Evolutionary conservation across 2,113 vertebrate genomes (phyloP).

Genomic region (Phainopepla nitens): DNA sequence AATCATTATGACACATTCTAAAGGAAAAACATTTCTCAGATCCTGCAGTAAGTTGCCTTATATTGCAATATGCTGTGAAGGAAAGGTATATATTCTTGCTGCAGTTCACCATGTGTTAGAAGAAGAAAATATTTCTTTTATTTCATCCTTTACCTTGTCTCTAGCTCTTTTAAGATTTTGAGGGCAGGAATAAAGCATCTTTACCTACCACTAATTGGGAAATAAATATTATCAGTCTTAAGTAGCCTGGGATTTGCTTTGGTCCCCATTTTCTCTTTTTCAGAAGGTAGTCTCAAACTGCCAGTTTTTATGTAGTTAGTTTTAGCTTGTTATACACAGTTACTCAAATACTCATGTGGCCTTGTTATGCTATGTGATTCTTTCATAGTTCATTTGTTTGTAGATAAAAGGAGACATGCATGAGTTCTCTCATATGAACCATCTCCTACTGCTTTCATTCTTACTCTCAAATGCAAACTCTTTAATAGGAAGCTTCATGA

Average conservation of each 20-base stretch:
- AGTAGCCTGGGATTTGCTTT: not conserved
- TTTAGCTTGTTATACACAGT: not conserved
- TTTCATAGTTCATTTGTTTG: not conserved
- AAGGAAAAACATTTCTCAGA: not conserved
- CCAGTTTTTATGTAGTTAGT: not conserved
- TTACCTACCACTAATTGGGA: not conserved
- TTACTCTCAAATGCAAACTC: not conserved
- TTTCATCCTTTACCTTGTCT: not conserved
- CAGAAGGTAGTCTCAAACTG: not conserved
- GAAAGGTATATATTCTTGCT: not conserved
- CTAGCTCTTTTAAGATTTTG: not conserved
- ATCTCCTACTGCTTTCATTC: not conserved
- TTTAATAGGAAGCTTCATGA: not conserved
- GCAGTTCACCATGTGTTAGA: not conserved
- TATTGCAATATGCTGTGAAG: not conserved
- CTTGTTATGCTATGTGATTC: not conserved
- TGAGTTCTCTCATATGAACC: fast-evolving
- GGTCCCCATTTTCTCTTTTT: not conserved
- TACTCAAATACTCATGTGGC: not conserved
- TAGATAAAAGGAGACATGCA: not conserved
- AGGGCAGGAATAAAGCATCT: not conserved
- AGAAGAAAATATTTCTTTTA: not conserved
- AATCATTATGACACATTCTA: not conserved
- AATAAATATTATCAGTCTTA: not conserved
- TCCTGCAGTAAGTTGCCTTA: not conserved